Conservation (phyloP, 2,797 vertebrate species). For the Benthosema pterotum region DNA sequence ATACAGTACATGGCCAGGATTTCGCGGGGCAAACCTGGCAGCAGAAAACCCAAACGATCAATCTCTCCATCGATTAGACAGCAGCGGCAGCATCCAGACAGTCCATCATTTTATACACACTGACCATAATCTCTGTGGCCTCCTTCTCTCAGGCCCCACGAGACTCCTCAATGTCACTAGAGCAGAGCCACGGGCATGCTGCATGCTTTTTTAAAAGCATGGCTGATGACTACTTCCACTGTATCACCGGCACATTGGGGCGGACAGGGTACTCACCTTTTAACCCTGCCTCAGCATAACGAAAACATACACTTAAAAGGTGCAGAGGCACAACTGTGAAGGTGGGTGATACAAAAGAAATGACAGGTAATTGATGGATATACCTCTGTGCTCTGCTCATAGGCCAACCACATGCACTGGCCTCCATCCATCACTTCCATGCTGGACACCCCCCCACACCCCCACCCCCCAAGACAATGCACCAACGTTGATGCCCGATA, state of each 20-base stretch:
- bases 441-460: conserved; percentile 25
- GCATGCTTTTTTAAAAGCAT: conserved; percentile 24
- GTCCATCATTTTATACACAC: conserved; percentile 47
- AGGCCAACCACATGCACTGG: conserved; percentile 38
- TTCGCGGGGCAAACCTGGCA: conserved; percentile 9
- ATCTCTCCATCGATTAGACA: conserved; percentile 25
- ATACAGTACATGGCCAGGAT: background rate
- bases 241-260: conserved; percentile 4
- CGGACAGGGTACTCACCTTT: conserved; percentile 51
- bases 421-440: conserved; percentile 61
- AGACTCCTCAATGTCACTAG: conserved; percentile 42
- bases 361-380: conserved; percentile 59
- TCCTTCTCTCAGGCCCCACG: conserved; percentile 5
- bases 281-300: conserved; percentile 42
- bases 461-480: conserved; percentile 39
- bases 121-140: conserved; percentile 31
- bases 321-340: conserved; percentile 21
- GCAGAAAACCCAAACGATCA: background rate
- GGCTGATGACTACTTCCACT: conserved; percentile 32
- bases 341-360: conserved; percentile 40
- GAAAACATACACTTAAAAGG: conserved; percentile 36
- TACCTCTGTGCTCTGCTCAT: conserved; percentile 55
- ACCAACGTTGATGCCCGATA: conserved; percentile 13
- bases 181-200: conserved; percentile 30
- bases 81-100: conserved; percentile 17